phyloP scores from a whole-genome alignment of 2,888 invertebrate species.

The Stomorhina lunata region DNA sequence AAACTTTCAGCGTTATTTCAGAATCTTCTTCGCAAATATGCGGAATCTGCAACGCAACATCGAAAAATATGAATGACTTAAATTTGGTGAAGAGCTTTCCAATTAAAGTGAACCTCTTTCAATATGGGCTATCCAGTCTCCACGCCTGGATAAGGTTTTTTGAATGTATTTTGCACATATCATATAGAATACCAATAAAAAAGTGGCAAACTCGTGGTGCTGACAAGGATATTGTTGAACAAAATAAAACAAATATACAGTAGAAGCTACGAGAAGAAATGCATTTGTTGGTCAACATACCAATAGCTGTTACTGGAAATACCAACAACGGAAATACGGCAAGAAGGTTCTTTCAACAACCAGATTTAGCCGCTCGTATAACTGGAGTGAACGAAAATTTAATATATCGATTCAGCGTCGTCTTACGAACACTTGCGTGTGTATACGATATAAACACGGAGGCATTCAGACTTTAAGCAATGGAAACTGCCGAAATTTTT shows the following conservation, averaged over 20 bases:
- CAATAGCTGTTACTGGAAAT: background rate
- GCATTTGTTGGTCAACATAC: no score
- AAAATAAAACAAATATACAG: background rate
- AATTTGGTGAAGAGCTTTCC: no score
- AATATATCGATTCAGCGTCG: constrained; percentile 6
- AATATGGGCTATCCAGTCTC: background rate
- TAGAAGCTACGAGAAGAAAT: no score
- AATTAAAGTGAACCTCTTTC: no score
- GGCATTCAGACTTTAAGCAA: background rate
- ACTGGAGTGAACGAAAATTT: constrained; percentile 6
- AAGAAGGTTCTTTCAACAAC: background rate
- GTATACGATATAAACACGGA: background rate
- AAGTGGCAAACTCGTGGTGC: constrained; percentile 18
- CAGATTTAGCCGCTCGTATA: background rate
- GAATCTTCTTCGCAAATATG: no score
- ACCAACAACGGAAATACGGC: background rate
- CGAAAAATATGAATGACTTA: constrained; percentile 8
- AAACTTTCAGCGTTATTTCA: constrained; percentile 28
- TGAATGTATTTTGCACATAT: constrained; percentile 36
- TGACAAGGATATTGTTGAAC: constrained; percentile 4
- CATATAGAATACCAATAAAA: constrained; percentile 25
- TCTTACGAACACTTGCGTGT: background rate
- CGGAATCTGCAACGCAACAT: no score
- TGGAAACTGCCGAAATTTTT: background rate
- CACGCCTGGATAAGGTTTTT: constrained; percentile 3